A percentile compares a stretch with the other conserved stretches of the same genome.
Conservation (phyloP, 2,113 vertebrate genomes). For the Cochlearius cochlearius region DNA sequence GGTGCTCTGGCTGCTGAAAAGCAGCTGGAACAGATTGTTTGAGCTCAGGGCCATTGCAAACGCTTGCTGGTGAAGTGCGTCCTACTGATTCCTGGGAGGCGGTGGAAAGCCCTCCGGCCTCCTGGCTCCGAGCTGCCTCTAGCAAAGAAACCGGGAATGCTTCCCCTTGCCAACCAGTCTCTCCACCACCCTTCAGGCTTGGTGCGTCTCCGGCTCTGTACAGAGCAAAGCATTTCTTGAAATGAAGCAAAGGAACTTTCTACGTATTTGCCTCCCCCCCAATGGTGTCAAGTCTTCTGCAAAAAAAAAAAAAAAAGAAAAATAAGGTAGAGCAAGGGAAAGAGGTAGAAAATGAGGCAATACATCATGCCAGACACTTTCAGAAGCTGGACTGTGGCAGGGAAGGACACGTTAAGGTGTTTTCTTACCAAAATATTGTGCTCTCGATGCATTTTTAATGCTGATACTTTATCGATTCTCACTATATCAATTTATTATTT, state of each 20-base stretch:
- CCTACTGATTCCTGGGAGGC: neutral
- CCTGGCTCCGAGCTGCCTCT: neutral
- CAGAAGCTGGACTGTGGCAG: neutral
- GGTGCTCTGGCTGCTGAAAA: neutral
- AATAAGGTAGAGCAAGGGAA: neutral
- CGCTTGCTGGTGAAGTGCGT: neutral
- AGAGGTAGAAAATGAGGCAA: constrained; percentile 16
- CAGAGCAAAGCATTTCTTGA: neutral
- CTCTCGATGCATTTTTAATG: constrained; percentile 19
- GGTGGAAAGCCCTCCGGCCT: neutral
- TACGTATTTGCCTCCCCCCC: neutral
- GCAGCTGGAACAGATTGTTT: neutral
- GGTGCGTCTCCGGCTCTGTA: neutral
- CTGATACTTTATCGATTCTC: constrained; percentile 32
- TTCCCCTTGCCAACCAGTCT: neutral
- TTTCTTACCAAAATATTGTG: constrained; percentile 12
- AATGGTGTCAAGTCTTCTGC: neutral
- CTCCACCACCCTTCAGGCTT: fast-evolving
- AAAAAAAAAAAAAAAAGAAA: neutral
- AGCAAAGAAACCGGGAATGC: neutral
- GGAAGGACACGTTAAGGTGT: constrained; percentile 15
- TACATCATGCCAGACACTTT: neutral
- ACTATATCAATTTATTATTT: constrained; percentile 11
- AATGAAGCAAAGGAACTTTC: neutral
- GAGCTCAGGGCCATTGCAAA: neutral